A percentile compares a stretch with the other conserved stretches of the same genome.
These are phyloP conservation scores for Dromius quadrimaculatus DNA, from an alignment of 2,888 invertebrate species.

Conservation along the genomic window DNA sequence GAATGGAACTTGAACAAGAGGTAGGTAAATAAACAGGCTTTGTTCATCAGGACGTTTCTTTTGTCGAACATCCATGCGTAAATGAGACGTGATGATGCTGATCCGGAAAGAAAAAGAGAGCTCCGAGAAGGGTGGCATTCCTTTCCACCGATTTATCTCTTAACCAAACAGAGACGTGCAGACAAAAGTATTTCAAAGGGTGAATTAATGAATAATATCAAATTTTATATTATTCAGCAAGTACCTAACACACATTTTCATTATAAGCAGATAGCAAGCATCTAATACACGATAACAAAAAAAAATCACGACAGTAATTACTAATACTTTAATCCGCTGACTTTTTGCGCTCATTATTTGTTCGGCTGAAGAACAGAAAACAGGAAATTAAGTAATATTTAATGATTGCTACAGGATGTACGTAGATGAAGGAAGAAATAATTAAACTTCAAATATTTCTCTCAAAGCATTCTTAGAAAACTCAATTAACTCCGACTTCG, in stretches of 20 bases:
- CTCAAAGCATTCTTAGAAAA: no score
- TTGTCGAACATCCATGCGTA: conserved; percentile 45
- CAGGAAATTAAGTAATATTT: not conserved
- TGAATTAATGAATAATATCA: no score
- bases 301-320: no score
- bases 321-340: no score
- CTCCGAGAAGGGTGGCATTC: conserved; percentile 37
- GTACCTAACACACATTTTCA: no score
- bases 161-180: conserved; percentile 24
- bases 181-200: not conserved
- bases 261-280: no score
- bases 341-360: not conserved
- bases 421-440: not conserved
- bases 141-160: conserved; percentile 26
- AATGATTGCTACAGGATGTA: not conserved
- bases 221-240: no score
- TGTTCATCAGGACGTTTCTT: conserved; percentile 36
- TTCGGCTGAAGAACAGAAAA: not conserved
- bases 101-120: conserved; percentile 42
- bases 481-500: no score
- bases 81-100: conserved; percentile 48
- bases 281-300: no score
- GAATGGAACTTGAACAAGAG: conserved; percentile 21
- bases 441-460: not conserved
- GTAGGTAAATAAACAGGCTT: conserved; percentile 41